phyloP scores from a whole-genome alignment of 2,888 invertebrate species.

The Dryomyza anilis region DNA sequence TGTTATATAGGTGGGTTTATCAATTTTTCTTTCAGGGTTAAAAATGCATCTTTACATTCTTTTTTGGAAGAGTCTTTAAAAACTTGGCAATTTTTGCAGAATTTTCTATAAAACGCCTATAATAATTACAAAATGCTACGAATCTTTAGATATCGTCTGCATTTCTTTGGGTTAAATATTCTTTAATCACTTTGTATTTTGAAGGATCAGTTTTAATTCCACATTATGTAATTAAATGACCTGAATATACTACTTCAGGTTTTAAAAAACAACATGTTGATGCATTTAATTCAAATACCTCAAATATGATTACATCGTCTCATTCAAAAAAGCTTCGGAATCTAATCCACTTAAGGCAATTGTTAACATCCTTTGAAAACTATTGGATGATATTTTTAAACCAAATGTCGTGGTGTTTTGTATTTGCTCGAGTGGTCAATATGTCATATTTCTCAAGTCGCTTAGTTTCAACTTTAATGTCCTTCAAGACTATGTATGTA shows the following conservation, averaged over 20 bases:
- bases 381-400: not conserved
- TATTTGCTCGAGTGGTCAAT: not conserved
- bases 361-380: constrained; percentile 11
- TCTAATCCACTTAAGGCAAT: not conserved
- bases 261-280: not conserved
- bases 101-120: not conserved
- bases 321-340: constrained; percentile 6
- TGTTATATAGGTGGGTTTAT: not conserved
- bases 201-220: constrained; percentile 2
- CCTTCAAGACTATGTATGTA: not conserved
- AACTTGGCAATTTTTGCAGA: not conserved
- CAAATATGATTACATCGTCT: not conserved
- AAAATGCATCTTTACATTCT: not conserved
- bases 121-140: constrained; percentile 14
- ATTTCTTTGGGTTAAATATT: constrained; percentile 1
- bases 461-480: constrained; percentile 5
- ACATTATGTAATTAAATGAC: not conserved
- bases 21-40: not conserved
- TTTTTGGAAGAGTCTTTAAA: not conserved
- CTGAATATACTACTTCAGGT: too few relatives aligned
- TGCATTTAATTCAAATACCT: not conserved
- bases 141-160: not conserved
- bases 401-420: not conserved
- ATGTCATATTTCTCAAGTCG: constrained; percentile 8
- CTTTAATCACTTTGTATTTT: not conserved